phyloP scores from a whole-genome alignment of 2,113 vertebrate genomes.

The Otocyon megalotis region DNA sequence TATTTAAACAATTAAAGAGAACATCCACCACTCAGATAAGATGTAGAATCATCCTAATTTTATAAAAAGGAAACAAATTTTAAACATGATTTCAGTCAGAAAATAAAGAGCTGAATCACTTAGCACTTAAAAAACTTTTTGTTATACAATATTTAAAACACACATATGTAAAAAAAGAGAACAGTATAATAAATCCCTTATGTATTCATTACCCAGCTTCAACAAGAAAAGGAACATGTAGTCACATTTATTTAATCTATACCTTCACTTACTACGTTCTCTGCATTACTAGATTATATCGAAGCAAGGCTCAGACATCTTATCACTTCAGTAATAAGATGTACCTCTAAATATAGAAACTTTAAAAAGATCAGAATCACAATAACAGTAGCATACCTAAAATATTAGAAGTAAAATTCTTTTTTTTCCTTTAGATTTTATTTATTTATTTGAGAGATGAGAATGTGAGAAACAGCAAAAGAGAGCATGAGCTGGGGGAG shows the following conservation, averaged over 20 bases:
- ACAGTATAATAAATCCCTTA: neutral
- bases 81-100: neutral
- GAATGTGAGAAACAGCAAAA: too few relatives aligned
- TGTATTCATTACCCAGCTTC: neutral
- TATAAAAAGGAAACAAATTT: slow-evolving; percentile 35
- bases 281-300: neutral
- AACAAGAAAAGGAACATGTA: neutral
- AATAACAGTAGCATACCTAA: neutral
- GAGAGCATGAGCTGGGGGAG: too few relatives aligned
- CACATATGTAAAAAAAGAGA: neutral
- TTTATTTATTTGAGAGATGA: neutral
- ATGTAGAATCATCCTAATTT: neutral
- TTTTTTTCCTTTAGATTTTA: neutral
- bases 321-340: neutral
- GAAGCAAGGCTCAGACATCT: neutral
- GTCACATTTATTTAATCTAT: neutral
- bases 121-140: slow-evolving; percentile 21
- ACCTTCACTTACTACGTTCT: neutral
- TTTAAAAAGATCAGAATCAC: neutral
- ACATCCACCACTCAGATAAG: neutral
- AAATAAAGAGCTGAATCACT: neutral
- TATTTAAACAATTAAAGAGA: slow-evolving; percentile 2
- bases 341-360: neutral
- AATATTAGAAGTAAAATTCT: slow-evolving; percentile 25
- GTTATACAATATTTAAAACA: neutral